Base-by-base conservation (phyloP, 2,888 invertebrate species). In the Harpalus rubripes region DNA sequence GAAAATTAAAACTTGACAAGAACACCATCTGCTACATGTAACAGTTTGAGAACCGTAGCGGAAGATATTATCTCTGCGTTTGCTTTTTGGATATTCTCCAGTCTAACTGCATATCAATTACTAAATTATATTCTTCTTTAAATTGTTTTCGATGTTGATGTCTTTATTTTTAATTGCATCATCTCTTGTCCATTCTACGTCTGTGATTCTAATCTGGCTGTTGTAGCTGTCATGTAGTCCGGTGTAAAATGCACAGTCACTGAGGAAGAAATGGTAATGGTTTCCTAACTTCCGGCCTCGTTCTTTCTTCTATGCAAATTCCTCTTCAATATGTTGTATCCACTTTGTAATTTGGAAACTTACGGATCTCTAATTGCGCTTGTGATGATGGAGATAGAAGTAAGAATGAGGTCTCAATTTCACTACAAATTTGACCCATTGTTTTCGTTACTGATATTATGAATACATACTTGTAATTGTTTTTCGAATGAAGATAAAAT, bases 211-310 rank as follows among this genome's bases (percentile, higher is more conserved):
- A 78, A 85, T 85, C 85, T 79, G 44, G 7, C 7, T 65, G 84
- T 68, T 85, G 84, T 84, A 59, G 72, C 80, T 85, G 85, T 85
- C 85, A 85, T 85, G 85, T 85, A 80, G 15, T 22, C 16, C 58
- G 76, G 61, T 78, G 84, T 84, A 78, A 79, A 84, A 84, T 79
- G 85, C 85, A 85, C 58, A 79, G 85, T 85, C 85, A 85, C 72
- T 44, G 68, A 63, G 80, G 72, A 85, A 85, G 58, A 59, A 52
- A 74, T 65, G 78, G 84, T 83, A 81, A 81, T 84, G 39, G 85
- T 85, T 85, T 85, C 85, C 58, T 39, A 58, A 85, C 80, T 80
- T 85, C 85, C 85, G 79, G 80, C 58, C 59, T 61, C 72, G 8
- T 52, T 81, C n/a, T 56, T 78, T 79, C 65, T 22, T 44, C 26